Base-by-base conservation (phyloP, 2,888 invertebrate species). In the Drosophila robusta region DNA sequence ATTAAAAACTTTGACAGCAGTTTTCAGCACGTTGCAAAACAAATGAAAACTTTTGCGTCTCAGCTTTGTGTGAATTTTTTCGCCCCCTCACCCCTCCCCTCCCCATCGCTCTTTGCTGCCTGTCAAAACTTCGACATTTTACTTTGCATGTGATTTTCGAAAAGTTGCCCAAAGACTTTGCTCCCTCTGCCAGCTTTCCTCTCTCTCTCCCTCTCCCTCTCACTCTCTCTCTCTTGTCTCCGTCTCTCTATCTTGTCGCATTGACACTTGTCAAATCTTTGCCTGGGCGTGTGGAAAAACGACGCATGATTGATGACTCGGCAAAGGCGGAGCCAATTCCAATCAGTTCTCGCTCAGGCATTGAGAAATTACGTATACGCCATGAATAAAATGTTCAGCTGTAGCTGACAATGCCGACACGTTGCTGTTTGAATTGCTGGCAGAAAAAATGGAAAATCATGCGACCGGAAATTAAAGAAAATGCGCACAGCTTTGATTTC, bases 261-360 rank as follows among this genome's bases (percentile, higher is more conserved):
- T 81, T 84, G 89, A 80, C 85, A 87, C 87, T 80, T 85, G 87
- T 85, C 89, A 87, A 85, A 84, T 89, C 76, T 75, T 69, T 78
- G 70, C 60, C 72, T 69, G 76, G 87, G 84, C 85, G 82, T 73
- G 76, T 85, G 85, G 75, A 75, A 87, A 78, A 87, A 72, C 76
- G 82, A 75, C 80, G 85, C 78, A 89, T 89, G 90, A 89, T 89
- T 89, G 90, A 89, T 89, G 90, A 90, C 74, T 82, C 64, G 64
- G 68, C 75, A 65, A 55, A 67, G 69, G 63, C 65, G 49, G 32
- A 67, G 65, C 80, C 77, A 80, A 79, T 80, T 82, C 85, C 82
- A 80, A 80, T 80, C 82, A 80, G 82, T 65, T 68, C 12, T 46
- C 47, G 47, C 34, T 36, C 57, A 66, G 73, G 56, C 69, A 77